A percentile compares a stretch with the other conserved stretches of the same genome.
phyloP scores from a whole-genome alignment of 2,113 vertebrate species.

The Danio rerio region GRCz12tu NC_133190.1:18827001-18827500 shows the following conservation, averaged over 20 bases:
- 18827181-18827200: too few relatives aligned
- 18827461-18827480: background rate
- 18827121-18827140: too few relatives aligned
- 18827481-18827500: conserved; percentile 5
- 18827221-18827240: background rate
- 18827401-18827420: conserved; percentile 93
- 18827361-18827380: conserved; percentile 93
- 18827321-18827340: conserved; percentile 93
- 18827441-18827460: background rate
- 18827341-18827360: conserved; percentile 88
- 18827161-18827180: too few relatives aligned
- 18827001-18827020: too few relatives aligned
- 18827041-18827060: too few relatives aligned
- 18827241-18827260: background rate
- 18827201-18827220: too few relatives aligned
- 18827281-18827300: conserved; percentile 87
- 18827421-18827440: background rate
- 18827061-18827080: too few relatives aligned
- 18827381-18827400: conserved; percentile 93
- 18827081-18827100: too few relatives aligned
- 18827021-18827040: too few relatives aligned
- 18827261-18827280: background rate
- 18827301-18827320: conserved; percentile 91
- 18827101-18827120: too few relatives aligned
- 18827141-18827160: too few relatives aligned